Evolutionary conservation across 2,113 vertebrate species (phyloP).

Genomic region (Strigops habroptila): DNA sequence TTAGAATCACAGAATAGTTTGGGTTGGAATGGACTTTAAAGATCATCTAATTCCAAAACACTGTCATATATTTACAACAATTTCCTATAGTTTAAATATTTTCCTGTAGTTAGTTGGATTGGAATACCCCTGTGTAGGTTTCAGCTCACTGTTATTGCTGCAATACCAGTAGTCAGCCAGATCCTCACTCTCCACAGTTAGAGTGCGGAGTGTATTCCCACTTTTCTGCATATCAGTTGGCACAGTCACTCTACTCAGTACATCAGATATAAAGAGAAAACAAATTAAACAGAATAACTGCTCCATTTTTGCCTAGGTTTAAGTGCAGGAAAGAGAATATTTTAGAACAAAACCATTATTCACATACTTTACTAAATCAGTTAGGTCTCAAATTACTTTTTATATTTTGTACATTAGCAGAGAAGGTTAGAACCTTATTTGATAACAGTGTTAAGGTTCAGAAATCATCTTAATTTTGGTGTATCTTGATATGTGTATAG

Average conservation of each 20-base stretch:
- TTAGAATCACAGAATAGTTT: background rate
- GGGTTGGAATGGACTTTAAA: background rate
- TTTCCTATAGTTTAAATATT: background rate
- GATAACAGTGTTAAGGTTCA: background rate
- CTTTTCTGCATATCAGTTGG: background rate
- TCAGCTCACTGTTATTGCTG: background rate
- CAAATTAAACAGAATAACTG: background rate
- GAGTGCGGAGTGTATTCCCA: background rate
- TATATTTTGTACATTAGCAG: background rate
- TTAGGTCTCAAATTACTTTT: background rate
- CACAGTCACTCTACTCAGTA: background rate
- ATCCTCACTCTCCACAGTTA: background rate
- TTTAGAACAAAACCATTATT: background rate
- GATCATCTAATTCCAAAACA: background rate
- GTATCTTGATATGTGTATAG: background rate
- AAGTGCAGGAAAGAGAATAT: background rate
- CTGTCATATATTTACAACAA: background rate
- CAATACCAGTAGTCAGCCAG: background rate
- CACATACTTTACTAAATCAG: background rate
- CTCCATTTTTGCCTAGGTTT: background rate
- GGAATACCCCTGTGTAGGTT: background rate
- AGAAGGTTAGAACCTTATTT: background rate
- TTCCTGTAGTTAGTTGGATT: background rate
- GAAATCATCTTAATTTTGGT: background rate
- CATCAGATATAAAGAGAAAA: background rate